phyloP scores from a whole-genome alignment of 2,797 vertebrate genomes.

The Adrianichthys oophorus region DNA sequence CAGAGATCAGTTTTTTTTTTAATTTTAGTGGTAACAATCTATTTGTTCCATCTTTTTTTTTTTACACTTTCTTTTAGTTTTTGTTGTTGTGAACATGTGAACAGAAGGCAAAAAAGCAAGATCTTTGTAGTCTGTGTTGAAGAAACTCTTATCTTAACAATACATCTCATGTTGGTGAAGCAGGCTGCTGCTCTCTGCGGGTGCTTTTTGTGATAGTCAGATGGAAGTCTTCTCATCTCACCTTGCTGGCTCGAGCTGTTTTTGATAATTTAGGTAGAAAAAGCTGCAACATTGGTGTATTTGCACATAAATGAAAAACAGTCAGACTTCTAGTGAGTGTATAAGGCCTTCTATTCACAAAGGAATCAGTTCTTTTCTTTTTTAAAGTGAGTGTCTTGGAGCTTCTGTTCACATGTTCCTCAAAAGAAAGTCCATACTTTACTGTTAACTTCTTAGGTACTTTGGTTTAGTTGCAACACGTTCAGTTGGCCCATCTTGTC shows the following conservation, averaged over 20 bases:
- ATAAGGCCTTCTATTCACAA: conserved; percentile 7
- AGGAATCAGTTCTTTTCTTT: conserved; percentile 6
- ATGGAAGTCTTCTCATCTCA: conserved; percentile 50
- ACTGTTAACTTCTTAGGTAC: too few relatives aligned
- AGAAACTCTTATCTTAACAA: conserved; percentile 47
- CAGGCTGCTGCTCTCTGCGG: conserved; percentile 38
- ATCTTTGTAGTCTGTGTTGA: conserved; percentile 27
- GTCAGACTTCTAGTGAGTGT: conserved; percentile 10
- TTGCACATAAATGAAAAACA: conserved; percentile 57
- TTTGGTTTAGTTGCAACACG: too few relatives aligned
- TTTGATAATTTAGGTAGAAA: conserved; percentile 42
- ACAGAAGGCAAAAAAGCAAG: conserved; percentile 5
- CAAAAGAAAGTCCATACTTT: too few relatives aligned
- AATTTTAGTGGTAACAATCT: conserved; percentile 11
- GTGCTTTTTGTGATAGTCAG: conserved; percentile 43
- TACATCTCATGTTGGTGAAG: conserved; percentile 46
- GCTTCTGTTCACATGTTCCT: conserved; percentile 4
- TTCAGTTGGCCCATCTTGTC: conserved; percentile 10
- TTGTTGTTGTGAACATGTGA: conserved; percentile 7
- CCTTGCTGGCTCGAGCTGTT: conserved; percentile 15
- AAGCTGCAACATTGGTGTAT: conserved; percentile 42
- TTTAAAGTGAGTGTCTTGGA: conserved; percentile 6
- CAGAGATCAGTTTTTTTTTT: conserved; percentile 10
- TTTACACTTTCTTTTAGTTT: conserved; percentile 2
- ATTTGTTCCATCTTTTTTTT: conserved; percentile 1